phyloP scores from a whole-genome alignment of 1,140 invertebrate species.

The Drosophila suzukii region DNA sequence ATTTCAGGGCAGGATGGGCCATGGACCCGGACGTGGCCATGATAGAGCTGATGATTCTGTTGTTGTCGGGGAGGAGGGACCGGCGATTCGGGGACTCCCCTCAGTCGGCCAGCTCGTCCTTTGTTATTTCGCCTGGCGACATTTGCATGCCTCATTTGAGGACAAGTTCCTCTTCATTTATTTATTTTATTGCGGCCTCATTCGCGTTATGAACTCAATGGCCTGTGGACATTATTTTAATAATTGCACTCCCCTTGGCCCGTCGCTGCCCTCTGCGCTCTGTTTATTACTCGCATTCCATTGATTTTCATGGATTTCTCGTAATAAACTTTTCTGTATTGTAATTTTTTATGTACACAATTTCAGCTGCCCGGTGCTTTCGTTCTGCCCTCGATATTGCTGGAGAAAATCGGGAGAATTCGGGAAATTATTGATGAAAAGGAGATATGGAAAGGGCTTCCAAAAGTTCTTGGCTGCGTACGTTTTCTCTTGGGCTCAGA shows the following conservation, averaged over 20 bases:
- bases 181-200: constrained; percentile 84
- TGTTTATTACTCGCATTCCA: constrained; percentile 81
- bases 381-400: background rate
- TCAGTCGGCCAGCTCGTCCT: constrained; percentile 7
- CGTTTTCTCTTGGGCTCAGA: background rate
- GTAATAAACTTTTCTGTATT: constrained; percentile 70
- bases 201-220: constrained; percentile 84
- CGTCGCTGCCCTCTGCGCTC: constrained; percentile 7
- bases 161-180: constrained; percentile 83
- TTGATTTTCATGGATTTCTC: constrained; percentile 81
- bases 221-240: constrained; percentile 81
- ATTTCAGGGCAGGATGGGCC: constrained; percentile 54
- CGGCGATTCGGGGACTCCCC: background rate
- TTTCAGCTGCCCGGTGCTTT: constrained; percentile 3
- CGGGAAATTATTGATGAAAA: constrained; percentile 4
- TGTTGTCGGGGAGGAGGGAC: background rate
- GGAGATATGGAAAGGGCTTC: background rate
- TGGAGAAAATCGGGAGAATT: too few species aligned
- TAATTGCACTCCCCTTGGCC: constrained; percentile 63
- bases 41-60: constrained; percentile 32
- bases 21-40: constrained; percentile 26
- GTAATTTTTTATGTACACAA: constrained; percentile 63
- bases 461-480: too few species aligned
- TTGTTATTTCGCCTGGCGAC: constrained; percentile 50
- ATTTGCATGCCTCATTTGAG: constrained; percentile 82